Evolutionary conservation across 1,140 invertebrate species (phyloP).

Genomic region (Zaprionus gabonicus): DNA sequence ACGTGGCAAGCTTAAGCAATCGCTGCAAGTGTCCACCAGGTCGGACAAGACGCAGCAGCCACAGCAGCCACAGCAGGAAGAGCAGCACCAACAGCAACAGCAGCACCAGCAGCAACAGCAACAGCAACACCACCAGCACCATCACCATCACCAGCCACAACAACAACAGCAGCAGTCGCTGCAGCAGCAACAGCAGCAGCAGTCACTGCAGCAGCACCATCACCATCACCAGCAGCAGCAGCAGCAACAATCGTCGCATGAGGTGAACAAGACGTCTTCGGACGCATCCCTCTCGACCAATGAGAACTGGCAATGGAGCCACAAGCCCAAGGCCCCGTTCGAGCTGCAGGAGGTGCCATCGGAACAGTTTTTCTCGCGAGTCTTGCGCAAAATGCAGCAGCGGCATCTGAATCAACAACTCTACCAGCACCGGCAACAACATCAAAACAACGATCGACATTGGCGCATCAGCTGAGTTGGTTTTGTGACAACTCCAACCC

Average conservation of each 20-base stretch:
- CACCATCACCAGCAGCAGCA: neutral
- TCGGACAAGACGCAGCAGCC: neutral
- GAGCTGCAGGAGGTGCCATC: neutral
- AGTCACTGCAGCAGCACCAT: neutral
- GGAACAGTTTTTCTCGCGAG: neutral
- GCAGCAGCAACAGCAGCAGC: neutral
- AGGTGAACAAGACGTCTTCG: no score
- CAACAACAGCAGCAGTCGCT: neutral
- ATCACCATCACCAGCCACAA: neutral
- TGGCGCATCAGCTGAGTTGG: conserved; percentile 31
- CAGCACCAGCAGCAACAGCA: neutral
- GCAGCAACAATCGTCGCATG: no score
- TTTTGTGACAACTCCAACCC: no score
- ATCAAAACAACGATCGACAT: conserved; percentile 11
- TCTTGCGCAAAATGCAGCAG: conserved; percentile 6
- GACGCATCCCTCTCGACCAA: no score
- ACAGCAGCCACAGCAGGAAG: neutral
- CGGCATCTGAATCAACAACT: conserved; percentile 34
- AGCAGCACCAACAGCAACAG: neutral
- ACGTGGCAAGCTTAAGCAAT: neutral
- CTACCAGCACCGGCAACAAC: conserved; percentile 39
- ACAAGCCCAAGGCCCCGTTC: no score
- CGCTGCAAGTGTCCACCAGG: neutral
- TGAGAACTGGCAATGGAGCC: no score
- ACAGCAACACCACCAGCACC: neutral